Base-by-base conservation (phyloP, 2,888 invertebrate species). In the Zaprionus lineosus region DNA sequence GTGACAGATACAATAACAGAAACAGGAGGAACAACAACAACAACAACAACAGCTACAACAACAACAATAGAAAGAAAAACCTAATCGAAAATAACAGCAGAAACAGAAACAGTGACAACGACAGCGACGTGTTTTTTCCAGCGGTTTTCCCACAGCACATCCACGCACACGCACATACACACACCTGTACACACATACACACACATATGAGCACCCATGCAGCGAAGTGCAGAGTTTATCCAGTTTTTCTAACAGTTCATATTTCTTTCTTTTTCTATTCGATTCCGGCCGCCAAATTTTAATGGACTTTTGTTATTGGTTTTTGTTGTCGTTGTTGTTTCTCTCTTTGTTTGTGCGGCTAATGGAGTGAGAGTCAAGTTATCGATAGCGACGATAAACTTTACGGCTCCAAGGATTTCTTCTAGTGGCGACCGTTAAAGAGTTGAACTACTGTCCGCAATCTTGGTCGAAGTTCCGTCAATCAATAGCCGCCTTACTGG, bases 111-210 rank as follows among this genome's bases (percentile, higher is more conserved):
- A 31, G 14, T 21, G 33, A 33, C 57, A 33, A 43, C 29, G 33
- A 33, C 57, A 33, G 47, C 58, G 58, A 72, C 63, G 66, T 70
- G 73, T 61, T 76, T 77, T n/a, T 78, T 76, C 64, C 73, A 79
- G 52, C 66, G 67, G 71, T 81, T 81, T 81, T 84, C 78, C 84
- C 79, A 81, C 81, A n/a, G n/a, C n/a, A 76, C 66, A 62, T 34
- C 46, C 40, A 51, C 29, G 66, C 61, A 50, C 41, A 51, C 43
- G 47, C 21, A 29, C 28, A 21, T 11, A 15, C 33, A 36, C 46
- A 58, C 44, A 33, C 59, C n/a, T n/a, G n/a, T n/a, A 70, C 61
- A 50, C 41, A 51, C 43, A 51, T 18, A 31, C 28, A 24, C 12
- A 16, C 34, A 37, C 47, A 58, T 44, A 33, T 46, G 39, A 56